Conservation (phyloP, 1,140 invertebrate species). For the Nylanderia fulva region DNA sequence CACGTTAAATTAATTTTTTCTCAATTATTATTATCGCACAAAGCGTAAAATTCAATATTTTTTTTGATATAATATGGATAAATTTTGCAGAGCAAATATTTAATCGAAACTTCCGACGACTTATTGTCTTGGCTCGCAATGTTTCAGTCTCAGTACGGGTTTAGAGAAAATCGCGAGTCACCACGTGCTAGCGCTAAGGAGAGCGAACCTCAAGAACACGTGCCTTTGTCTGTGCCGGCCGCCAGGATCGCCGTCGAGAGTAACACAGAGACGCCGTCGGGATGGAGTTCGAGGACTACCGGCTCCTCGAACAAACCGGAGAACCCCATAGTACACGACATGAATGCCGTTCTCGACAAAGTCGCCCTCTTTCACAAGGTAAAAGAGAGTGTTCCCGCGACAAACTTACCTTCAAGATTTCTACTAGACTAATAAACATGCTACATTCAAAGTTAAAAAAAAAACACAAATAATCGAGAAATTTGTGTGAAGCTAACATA, state of each 20-base stretch:
- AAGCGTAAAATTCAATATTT: too few species aligned
- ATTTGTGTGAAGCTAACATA: too few species aligned
- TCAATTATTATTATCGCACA: too few species aligned
- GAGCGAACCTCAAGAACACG: constrained; percentile 81
- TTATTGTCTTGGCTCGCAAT: neutral
- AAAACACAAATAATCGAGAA: too few species aligned
- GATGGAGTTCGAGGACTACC: constrained; percentile 78
- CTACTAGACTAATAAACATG: neutral
- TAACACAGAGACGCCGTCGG: constrained; percentile 78
- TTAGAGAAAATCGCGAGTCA: constrained; percentile 78
- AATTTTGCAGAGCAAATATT: neutral
- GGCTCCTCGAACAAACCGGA: constrained; percentile 71
- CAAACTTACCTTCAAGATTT: neutral
- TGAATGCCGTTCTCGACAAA: constrained; percentile 76
- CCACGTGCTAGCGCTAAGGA: constrained; percentile 80
- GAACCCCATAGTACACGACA: constrained; percentile 64
- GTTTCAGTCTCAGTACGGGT: constrained; percentile 78
- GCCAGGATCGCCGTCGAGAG: constrained; percentile 79
- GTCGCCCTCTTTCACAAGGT: constrained; percentile 76
- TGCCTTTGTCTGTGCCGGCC: constrained; percentile 81
- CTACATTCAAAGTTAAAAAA: too few species aligned
- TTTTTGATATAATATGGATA: neutral
- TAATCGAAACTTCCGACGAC: neutral
- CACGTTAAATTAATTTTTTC: too few species aligned
- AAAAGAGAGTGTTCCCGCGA: neutral